phyloP scores from a whole-genome alignment of 2,113 vertebrate species.

The Uropsilus gracilis region DNA sequence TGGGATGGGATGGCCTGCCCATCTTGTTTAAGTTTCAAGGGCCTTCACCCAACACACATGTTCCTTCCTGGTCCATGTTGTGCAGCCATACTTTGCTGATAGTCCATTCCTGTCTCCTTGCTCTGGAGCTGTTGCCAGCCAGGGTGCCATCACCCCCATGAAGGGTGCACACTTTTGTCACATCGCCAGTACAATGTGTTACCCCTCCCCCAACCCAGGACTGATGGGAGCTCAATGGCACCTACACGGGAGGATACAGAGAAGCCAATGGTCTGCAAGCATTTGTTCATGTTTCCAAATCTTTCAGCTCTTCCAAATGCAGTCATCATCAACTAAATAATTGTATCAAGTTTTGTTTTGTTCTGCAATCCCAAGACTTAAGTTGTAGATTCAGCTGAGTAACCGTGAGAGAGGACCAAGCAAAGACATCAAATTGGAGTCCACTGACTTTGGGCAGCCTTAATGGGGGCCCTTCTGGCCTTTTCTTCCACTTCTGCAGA shows the following conservation, averaged over 20 bases:
- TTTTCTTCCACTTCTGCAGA: slow-evolving; percentile 32
- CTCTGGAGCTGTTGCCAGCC: not conserved
- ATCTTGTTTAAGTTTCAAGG: not conserved
- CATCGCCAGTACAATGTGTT: not conserved
- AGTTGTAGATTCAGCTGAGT: not conserved
- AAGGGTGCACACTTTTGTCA: not conserved
- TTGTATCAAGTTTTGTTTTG: not conserved
- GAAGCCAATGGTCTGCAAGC: not conserved
- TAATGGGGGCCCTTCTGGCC: not conserved
- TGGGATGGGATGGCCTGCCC: not conserved
- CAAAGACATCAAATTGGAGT: not conserved
- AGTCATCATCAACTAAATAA: not conserved
- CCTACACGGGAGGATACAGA: not conserved
- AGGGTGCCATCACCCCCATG: not conserved
- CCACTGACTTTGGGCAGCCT: slow-evolving; percentile 26
- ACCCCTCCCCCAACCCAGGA: not conserved
- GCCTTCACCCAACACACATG: not conserved
- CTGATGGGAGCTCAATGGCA: not conserved
- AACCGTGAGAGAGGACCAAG: not conserved
- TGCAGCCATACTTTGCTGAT: not conserved
- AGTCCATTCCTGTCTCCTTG: not conserved
- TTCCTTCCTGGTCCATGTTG: not conserved
- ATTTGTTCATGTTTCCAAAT: not conserved
- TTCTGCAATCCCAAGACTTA: not conserved
- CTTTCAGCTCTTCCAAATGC: slow-evolving; percentile 24